These are phyloP conservation scores for Sinocyclocheilus grahami DNA, from an alignment of 2,113 vertebrate genomes.

Conservation along the genomic window DNA sequence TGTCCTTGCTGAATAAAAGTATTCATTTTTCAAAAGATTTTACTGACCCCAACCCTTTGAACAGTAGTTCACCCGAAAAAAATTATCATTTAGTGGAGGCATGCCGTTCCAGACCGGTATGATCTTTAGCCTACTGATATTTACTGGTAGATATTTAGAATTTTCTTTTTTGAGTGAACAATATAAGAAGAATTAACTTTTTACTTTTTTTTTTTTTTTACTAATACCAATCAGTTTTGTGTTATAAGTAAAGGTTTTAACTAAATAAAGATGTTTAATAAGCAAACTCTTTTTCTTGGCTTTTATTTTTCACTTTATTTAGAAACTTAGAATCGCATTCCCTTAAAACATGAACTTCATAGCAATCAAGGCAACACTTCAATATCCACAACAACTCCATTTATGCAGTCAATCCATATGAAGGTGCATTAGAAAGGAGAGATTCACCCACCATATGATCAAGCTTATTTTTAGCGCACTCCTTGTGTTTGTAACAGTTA, in stretches of 20 bases:
- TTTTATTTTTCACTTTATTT: slow-evolving; percentile 36
- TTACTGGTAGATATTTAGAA: background rate
- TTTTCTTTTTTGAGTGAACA: background rate
- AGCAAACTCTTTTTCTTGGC: background rate
- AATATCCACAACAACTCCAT: slow-evolving; percentile 22
- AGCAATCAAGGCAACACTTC: slow-evolving; percentile 33
- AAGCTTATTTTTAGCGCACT: slow-evolving; percentile 35
- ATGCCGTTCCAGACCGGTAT: background rate
- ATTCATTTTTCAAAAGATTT: too few species aligned
- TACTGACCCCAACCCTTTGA: background rate
- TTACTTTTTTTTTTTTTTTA: background rate
- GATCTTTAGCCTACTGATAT: too few species aligned
- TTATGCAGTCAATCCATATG: slow-evolving; percentile 15
- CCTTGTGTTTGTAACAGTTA: slow-evolving; percentile 17
- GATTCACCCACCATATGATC: background rate
- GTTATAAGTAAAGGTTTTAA: background rate
- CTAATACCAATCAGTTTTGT: background rate
- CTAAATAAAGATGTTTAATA: background rate
- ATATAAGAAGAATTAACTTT: background rate
- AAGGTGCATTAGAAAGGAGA: slow-evolving; percentile 7
- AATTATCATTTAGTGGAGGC: background rate
- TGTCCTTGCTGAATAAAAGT: too few species aligned
- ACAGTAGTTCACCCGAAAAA: background rate
- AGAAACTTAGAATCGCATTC: slow-evolving; percentile 40
- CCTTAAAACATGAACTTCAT: slow-evolving; percentile 30